These are phyloP conservation scores for Odontomachus brunneus DNA, from an alignment of 1,140 invertebrate genomes.

Conservation along the genomic window DNA sequence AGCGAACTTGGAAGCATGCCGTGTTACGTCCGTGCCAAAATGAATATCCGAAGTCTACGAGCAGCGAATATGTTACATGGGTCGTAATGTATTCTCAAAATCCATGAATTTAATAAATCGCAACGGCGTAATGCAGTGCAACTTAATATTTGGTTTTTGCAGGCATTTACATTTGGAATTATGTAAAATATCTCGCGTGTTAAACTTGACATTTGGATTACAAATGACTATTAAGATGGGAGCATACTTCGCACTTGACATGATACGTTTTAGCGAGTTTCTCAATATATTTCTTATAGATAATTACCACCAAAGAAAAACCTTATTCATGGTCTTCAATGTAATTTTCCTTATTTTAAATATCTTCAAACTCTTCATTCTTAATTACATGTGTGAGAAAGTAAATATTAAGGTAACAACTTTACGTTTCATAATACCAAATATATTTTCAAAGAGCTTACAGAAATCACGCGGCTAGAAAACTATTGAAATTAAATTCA, in stretches of 20 bases:
- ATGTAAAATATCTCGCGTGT: neutral
- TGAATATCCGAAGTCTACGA: neutral
- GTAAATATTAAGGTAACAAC: constrained; percentile 14
- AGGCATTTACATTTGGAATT: constrained; percentile 33
- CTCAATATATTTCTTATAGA: neutral
- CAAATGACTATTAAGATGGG: constrained; percentile 21
- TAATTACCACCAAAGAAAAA: neutral
- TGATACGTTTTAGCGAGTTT: neutral
- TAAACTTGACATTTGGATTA: constrained; percentile 11
- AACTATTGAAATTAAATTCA: no score
- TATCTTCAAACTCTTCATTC: neutral
- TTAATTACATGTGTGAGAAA: constrained; percentile 12
- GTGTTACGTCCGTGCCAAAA: neutral
- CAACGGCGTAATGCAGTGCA: neutral
- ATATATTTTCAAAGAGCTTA: neutral
- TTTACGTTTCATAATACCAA: neutral
- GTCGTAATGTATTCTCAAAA: neutral
- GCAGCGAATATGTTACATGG: neutral
- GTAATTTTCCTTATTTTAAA: neutral
- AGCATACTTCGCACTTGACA: neutral
- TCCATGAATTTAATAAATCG: neutral
- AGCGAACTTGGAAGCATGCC: neutral
- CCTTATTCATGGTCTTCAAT: neutral
- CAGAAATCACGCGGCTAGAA: no score
- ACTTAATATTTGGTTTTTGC: neutral